These are phyloP conservation scores for Pollimyrus isidori DNA, from an alignment of 2,113 vertebrate genomes.

Conservation along the genomic window DNA sequence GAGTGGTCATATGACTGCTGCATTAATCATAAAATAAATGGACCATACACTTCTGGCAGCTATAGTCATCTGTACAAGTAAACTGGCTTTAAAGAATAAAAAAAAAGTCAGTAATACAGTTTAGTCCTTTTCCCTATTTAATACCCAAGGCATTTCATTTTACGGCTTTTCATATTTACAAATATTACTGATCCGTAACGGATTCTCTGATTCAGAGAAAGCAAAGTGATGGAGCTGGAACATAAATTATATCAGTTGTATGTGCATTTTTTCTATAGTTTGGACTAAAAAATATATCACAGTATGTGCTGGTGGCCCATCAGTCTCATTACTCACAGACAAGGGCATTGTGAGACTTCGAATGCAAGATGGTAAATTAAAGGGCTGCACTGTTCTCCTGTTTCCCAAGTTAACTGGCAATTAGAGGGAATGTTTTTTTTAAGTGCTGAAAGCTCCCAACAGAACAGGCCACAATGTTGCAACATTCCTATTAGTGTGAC, in stretches of 20 bases:
- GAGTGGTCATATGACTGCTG: constrained; percentile 30
- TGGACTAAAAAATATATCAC: not conserved
- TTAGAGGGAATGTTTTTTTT: constrained; percentile 22
- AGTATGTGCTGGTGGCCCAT: not conserved
- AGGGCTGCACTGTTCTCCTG: not conserved
- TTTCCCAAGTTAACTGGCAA: constrained; percentile 20
- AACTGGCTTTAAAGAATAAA: constrained; percentile 49
- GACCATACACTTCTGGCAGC: constrained; percentile 53
- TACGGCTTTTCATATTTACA: not conserved
- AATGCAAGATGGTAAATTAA: constrained; percentile 24
- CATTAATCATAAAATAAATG: constrained; percentile 35
- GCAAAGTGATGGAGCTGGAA: not conserved
- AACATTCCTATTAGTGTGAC: constrained; percentile 40
- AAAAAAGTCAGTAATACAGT: constrained; percentile 51
- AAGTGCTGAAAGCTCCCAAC: constrained; percentile 1
- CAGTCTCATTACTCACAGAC: constrained; percentile 11
- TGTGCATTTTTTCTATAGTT: not conserved
- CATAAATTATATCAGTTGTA: not conserved
- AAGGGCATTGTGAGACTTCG: constrained; percentile 17
- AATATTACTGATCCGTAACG: not conserved
- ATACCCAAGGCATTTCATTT: constrained; percentile 9
- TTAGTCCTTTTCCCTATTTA: constrained; percentile 35
- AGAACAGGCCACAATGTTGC: constrained; percentile 9
- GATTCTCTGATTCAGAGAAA: not conserved
- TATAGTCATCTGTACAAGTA: constrained; percentile 40